phyloP scores from a whole-genome alignment of 2,888 invertebrate species.

The Conops quadrifasciatus region DNA sequence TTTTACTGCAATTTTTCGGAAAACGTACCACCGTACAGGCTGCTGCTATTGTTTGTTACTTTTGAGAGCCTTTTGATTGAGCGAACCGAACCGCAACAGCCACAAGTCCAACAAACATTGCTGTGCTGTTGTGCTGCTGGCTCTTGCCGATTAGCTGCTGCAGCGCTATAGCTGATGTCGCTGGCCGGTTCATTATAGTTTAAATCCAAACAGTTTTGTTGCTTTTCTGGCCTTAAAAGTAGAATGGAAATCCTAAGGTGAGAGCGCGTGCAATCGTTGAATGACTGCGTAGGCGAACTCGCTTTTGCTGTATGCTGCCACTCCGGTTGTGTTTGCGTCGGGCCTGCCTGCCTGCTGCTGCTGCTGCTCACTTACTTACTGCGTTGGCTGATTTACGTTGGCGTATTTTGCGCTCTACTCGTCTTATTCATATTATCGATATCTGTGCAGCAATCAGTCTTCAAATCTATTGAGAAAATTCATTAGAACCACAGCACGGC shows the following conservation, averaged over 20 bases:
- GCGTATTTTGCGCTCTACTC: conserved; percentile 41
- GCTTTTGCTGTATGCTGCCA: conserved; percentile 43
- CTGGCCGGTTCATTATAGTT: conserved; percentile 51
- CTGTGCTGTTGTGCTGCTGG: background rate
- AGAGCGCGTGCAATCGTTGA: conserved; percentile 20
- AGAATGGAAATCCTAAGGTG: conserved; percentile 16
- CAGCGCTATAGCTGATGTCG: background rate
- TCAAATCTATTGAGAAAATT: conserved; percentile 30
- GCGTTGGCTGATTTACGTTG: conserved; percentile 41
- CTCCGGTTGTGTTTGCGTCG: conserved; percentile 40
- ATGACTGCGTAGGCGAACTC: conserved; percentile 46
- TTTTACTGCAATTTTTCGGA: too few species aligned
- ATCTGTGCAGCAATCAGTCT: conserved; percentile 39
- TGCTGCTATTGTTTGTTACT: too few species aligned
- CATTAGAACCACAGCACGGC: too few species aligned
- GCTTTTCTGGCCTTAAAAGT: background rate
- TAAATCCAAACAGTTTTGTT: conserved; percentile 57
- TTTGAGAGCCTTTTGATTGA: too few species aligned
- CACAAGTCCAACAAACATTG: background rate
- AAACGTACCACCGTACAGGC: too few species aligned
- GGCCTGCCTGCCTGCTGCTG: background rate
- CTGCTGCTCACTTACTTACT: background rate
- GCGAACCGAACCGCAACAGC: background rate
- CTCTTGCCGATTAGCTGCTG: background rate
- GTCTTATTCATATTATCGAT: conserved; percentile 4